Evolutionary conservation across 1,140 invertebrate species (phyloP).

Genomic region (Orchesella cincta): DNA sequence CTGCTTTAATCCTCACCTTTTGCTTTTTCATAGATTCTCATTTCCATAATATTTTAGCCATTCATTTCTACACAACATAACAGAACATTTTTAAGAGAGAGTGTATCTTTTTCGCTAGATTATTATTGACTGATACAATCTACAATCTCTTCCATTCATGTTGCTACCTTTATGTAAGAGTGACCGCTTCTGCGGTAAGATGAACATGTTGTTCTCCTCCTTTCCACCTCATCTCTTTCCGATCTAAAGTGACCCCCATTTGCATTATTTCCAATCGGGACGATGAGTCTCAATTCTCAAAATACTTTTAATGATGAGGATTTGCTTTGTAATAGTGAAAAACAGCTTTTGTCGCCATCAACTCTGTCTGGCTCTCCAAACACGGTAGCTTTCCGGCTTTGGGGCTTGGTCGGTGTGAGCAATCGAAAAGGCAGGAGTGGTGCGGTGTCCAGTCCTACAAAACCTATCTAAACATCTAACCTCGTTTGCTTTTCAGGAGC

Average conservation of each 20-base stretch:
- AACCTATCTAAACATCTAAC: too few species aligned
- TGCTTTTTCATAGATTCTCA: too few species aligned
- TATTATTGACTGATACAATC: background rate
- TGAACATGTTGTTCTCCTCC: background rate
- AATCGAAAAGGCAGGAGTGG: background rate
- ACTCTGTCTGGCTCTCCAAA: background rate
- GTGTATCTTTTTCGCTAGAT: background rate
- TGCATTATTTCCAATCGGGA: background rate
- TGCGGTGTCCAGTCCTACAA: too few species aligned
- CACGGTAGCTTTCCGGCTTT: background rate
- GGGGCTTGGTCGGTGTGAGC: background rate
- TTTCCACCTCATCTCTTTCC: too few species aligned
- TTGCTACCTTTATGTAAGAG: background rate
- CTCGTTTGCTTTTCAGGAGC: too few species aligned
- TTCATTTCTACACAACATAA: background rate
- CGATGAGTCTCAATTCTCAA: background rate
- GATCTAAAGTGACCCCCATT: background rate
- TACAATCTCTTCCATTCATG: background rate
- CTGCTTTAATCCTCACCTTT: too few species aligned
- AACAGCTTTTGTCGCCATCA: constrained; percentile 16
- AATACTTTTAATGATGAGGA: background rate
- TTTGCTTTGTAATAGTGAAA: background rate
- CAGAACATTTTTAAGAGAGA: background rate
- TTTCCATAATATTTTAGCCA: too few species aligned
- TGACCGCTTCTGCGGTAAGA: background rate